phyloP scores from a whole-genome alignment of 2,797 vertebrate genomes.

The Galagoides demidoff region DNA sequence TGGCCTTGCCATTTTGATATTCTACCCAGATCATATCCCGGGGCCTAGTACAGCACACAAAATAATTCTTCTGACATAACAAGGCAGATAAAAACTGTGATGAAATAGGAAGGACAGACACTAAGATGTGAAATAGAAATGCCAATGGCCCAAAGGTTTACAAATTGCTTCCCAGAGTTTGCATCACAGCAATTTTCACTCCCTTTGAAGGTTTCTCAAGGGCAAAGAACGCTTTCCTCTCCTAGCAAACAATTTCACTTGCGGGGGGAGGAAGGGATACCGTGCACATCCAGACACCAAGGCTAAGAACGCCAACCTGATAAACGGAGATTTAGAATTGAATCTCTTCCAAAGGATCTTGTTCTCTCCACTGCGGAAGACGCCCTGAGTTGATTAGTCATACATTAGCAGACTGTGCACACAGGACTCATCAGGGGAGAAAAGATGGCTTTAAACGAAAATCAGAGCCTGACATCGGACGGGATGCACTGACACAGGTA shows the following conservation, averaged over 20 bases:
- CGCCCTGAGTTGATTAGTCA: slow-evolving; percentile 60
- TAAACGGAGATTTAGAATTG: slow-evolving; percentile 69
- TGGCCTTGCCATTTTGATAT: slow-evolving; percentile 17
- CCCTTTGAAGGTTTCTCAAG: slow-evolving; percentile 70
- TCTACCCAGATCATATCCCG: slow-evolving; percentile 38
- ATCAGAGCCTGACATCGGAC: slow-evolving; percentile 41
- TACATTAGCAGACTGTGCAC: slow-evolving; percentile 28
- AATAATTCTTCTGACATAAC: slow-evolving; percentile 63
- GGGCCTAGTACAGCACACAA: slow-evolving; percentile 1
- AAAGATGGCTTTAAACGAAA: slow-evolving; percentile 22
- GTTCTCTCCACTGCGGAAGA: slow-evolving; percentile 57
- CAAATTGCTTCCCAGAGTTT: slow-evolving; percentile 63
- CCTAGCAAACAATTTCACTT: slow-evolving; percentile 61
- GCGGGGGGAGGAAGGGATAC: slow-evolving; percentile 35
- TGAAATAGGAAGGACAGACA: neutral
- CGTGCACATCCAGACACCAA: slow-evolving; percentile 67
- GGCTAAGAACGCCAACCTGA: slow-evolving; percentile 74
- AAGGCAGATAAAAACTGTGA: neutral
- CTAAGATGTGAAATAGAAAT: neutral
- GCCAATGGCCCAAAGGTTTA: neutral
- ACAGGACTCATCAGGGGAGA: slow-evolving; percentile 55
- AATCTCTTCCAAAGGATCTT: slow-evolving; percentile 73
- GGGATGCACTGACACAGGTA: neutral
- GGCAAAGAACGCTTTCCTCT: slow-evolving; percentile 40
- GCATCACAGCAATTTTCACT: slow-evolving; percentile 68